Conservation (phyloP, 2,888 invertebrate species). For the Apodemia mormo region DNA sequence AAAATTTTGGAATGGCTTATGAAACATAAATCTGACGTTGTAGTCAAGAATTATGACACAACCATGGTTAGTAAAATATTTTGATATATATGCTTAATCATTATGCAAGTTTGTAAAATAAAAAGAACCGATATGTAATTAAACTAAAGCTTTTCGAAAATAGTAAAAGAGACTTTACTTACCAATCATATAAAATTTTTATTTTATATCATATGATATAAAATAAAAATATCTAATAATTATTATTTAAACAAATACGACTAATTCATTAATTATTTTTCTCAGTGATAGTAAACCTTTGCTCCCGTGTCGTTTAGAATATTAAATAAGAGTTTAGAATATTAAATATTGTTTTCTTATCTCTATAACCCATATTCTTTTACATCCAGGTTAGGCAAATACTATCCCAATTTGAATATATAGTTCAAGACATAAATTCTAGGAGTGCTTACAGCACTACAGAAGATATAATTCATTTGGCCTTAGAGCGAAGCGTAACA, state of each 20-base stretch:
- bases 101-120: too few relatives aligned
- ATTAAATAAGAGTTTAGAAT: too few relatives aligned
- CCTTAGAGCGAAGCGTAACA: constrained; percentile 56
- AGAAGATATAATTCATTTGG: constrained; percentile 61
- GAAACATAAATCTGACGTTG: constrained; percentile 54
- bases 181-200: too few relatives aligned
- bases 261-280: constrained; percentile 21
- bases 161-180: too few relatives aligned
- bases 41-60: constrained; percentile 53
- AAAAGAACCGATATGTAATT: too few relatives aligned
- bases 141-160: too few relatives aligned
- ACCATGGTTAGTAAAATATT: constrained; percentile 53
- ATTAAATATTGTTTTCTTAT: too few relatives aligned
- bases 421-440: constrained; percentile 47
- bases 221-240: too few relatives aligned
- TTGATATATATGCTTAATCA: background rate
- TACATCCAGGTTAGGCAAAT: constrained; percentile 61
- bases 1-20: constrained; percentile 61
- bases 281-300: too few relatives aligned
- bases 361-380: constrained; percentile 29
- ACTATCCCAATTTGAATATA: constrained; percentile 63
- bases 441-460: constrained; percentile 45
- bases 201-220: too few relatives aligned
- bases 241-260: too few relatives aligned
- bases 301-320: too few relatives aligned